A percentile compares a stretch with the other conserved stretches of the same genome.
phyloP scores from a whole-genome alignment of 2,113 vertebrate genomes.

The Colaptes auratus region DNA sequence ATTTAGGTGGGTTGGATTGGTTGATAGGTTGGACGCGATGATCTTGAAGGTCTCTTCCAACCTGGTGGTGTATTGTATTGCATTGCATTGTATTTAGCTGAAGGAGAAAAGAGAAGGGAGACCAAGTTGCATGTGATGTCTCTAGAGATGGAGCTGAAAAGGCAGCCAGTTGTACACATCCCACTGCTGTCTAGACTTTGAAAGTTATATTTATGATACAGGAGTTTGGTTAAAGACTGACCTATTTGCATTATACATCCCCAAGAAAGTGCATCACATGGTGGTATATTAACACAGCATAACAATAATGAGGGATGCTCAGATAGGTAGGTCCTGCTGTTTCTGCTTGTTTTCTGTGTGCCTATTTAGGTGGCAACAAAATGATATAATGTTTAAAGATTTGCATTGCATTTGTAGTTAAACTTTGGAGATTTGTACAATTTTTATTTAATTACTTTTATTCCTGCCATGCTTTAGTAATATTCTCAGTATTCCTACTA shows the following conservation, averaged over 20 bases:
- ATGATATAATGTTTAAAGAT: neutral
- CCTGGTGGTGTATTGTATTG: too few relatives aligned
- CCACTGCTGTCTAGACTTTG: neutral
- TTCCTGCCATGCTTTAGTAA: neutral
- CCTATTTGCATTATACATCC: neutral
- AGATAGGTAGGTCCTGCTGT: neutral
- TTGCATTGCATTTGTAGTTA: neutral
- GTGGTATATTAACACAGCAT: neutral
- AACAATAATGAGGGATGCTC: neutral
- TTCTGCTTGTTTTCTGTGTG: neutral
- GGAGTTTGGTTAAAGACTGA: neutral
- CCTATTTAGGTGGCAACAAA: neutral
- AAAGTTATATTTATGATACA: neutral
- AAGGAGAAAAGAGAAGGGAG: neutral
- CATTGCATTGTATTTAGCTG: too few relatives aligned
- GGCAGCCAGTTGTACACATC: neutral
- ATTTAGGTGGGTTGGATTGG: too few relatives aligned
- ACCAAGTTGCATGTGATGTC: neutral
- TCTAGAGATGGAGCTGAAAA: neutral
- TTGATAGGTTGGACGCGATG: too few relatives aligned
- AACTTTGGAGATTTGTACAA: neutral
- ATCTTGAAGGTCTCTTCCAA: too few relatives aligned
- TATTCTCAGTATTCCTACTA: neutral
- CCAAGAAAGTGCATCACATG: neutral
- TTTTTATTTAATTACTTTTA: neutral